Evolutionary conservation across 2,797 vertebrate species (phyloP).

Genomic region (Streptopelia turtur): DNA sequence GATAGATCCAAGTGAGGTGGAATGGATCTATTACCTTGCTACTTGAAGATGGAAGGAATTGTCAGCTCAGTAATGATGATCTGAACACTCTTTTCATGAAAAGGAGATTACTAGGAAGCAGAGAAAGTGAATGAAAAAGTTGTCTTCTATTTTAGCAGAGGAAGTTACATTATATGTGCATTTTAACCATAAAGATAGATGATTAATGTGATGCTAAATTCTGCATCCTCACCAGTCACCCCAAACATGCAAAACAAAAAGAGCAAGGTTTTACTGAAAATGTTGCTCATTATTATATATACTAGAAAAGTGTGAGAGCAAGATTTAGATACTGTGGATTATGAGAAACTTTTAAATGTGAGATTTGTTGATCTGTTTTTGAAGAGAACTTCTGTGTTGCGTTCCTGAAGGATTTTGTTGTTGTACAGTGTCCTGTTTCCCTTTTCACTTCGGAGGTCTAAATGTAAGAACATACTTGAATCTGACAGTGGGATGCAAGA

Average conservation of each 20-base stretch:
- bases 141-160: neutral
- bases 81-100: neutral
- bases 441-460: neutral
- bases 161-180: neutral
- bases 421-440: neutral
- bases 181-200: accelerated
- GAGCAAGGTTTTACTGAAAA: neutral
- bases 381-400: neutral
- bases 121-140: neutral
- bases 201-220: neutral
- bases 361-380: neutral
- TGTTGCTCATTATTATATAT: neutral
- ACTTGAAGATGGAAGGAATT: neutral
- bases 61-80: neutral
- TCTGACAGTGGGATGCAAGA: neutral
- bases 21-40: neutral
- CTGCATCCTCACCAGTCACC: neutral
- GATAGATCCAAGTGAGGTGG: neutral
- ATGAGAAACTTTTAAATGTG: neutral
- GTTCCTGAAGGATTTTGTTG: neutral
- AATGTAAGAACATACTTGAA: neutral
- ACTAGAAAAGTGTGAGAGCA: neutral
- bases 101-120: neutral
- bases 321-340: neutral
- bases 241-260: neutral